A percentile compares a stretch with the other conserved stretches of the same genome.
Conservation (phyloP, 1,140 invertebrate genomes). For the Choristoneura fumiferana region DNA sequence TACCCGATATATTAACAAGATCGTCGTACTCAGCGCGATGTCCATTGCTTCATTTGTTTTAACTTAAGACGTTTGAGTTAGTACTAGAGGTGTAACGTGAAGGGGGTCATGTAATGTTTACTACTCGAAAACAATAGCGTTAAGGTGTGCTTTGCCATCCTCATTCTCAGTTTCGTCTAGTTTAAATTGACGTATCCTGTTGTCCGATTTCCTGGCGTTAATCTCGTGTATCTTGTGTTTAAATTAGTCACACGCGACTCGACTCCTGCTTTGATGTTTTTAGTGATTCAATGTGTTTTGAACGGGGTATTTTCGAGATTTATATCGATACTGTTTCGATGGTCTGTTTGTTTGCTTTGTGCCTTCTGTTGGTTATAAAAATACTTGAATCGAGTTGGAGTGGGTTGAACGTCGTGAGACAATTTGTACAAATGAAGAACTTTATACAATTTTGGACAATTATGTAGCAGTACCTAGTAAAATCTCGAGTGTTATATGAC, state of each 20-base stretch:
- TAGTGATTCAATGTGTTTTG: slow-evolving; percentile 30
- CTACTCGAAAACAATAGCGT: slow-evolving; percentile 33
- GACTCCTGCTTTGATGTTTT: slow-evolving; percentile 46
- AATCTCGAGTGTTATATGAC: too few relatives aligned
- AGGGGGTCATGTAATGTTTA: slow-evolving; percentile 17
- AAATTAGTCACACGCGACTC: slow-evolving; percentile 50
- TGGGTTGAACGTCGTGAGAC: not conserved
- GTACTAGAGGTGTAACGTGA: slow-evolving; percentile 25
- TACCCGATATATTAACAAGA: slow-evolving; percentile 28
- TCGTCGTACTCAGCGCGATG: slow-evolving; percentile 24
- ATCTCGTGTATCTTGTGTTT: slow-evolving; percentile 47
- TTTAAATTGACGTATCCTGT: slow-evolving; percentile 72
- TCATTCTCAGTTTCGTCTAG: slow-evolving; percentile 49
- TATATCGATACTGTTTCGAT: slow-evolving; percentile 33
- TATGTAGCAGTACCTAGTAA: too few relatives aligned
- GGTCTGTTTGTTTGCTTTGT: slow-evolving; percentile 9
- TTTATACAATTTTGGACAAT: too few relatives aligned
- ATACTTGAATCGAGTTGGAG: slow-evolving; percentile 6
- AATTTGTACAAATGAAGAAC: too few relatives aligned
- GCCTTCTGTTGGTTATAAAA: slow-evolving; percentile 1
- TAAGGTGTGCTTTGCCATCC: slow-evolving; percentile 29
- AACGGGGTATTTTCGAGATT: slow-evolving; percentile 29
- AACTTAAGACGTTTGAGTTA: not conserved
- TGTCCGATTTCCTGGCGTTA: slow-evolving; percentile 62
- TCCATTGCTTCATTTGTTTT: slow-evolving; percentile 32